Percentiles rank a stretch among this genome's conserved stretches.
Evolutionary conservation across 2,113 vertebrate genomes (phyloP).

Genomic region (Turdus rufiventris): DNA sequence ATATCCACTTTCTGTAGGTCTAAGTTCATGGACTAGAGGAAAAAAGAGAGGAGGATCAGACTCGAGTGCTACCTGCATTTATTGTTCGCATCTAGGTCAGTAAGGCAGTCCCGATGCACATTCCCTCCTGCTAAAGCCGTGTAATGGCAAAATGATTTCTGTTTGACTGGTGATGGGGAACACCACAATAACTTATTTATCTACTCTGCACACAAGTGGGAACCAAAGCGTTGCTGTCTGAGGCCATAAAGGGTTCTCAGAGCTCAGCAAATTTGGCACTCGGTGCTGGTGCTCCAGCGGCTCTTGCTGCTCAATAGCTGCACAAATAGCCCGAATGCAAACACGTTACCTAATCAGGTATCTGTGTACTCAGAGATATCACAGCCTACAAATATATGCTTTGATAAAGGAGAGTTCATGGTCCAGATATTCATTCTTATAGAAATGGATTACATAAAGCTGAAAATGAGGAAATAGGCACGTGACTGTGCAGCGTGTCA

Average conservation of each 20-base stretch:
- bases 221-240: not conserved
- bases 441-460: not conserved
- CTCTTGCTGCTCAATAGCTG: constrained; percentile 12
- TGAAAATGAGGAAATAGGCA: not conserved
- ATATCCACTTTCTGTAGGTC: not conserved
- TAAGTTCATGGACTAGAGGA: not conserved
- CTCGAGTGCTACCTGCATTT: not conserved
- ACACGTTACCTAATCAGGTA: constrained; percentile 46
- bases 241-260: not conserved
- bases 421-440: not conserved
- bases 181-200: constrained; percentile 11
- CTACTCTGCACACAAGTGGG: not conserved
- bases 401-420: constrained; percentile 49
- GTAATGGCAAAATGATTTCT: not conserved
- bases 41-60: not conserved
- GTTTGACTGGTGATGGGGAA: not conserved
- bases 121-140: not conserved
- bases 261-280: constrained; percentile 15
- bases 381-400: constrained; percentile 15
- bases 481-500: not conserved
- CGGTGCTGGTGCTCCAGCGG: not conserved
- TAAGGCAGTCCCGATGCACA: not conserved
- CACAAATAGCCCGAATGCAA: constrained; percentile 1
- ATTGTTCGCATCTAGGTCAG: not conserved
- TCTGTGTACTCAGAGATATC: constrained; percentile 55